Conservation (phyloP, 1,140 invertebrate species). For the Halictus rubicundus region DNA sequence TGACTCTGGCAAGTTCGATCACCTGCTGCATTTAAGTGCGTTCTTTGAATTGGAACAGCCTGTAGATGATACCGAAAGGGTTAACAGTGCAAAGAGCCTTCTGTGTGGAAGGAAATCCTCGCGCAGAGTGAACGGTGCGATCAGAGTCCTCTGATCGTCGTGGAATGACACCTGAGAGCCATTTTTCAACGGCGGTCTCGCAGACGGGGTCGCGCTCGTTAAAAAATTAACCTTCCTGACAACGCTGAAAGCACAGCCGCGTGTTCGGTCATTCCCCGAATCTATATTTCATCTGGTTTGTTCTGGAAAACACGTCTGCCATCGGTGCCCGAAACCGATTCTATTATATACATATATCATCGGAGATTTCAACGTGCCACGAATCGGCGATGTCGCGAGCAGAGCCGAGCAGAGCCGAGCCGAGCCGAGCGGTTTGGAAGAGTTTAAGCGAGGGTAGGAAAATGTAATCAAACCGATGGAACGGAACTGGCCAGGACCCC, state of each 20-base stretch:
- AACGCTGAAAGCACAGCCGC: background rate
- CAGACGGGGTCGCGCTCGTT: background rate
- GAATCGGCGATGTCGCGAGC: background rate
- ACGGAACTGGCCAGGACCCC: background rate
- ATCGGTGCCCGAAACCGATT: background rate
- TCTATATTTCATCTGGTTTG: slow-evolving; percentile 7
- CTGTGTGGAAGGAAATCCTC: no score
- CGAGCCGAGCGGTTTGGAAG: background rate
- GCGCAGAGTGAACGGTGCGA: no score
- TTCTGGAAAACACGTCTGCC: background rate
- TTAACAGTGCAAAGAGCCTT: no score
- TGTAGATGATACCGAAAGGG: no score
- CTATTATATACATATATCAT: background rate
- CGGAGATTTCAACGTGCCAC: slow-evolving; percentile 1
- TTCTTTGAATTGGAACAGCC: no score
- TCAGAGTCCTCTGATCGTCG: background rate
- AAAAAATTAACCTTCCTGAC: slow-evolving; percentile 36
- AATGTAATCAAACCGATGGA: background rate
- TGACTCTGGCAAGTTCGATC: no score
- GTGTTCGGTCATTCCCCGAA: background rate
- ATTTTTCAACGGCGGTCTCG: slow-evolving; percentile 29
- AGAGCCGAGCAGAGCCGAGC: background rate
- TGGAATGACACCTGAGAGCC: background rate
- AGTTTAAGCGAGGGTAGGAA: no score
- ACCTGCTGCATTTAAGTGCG: no score